These are phyloP conservation scores for Drosophila leonis DNA, from an alignment of 2,888 invertebrate species.

Conservation along the genomic window DNA sequence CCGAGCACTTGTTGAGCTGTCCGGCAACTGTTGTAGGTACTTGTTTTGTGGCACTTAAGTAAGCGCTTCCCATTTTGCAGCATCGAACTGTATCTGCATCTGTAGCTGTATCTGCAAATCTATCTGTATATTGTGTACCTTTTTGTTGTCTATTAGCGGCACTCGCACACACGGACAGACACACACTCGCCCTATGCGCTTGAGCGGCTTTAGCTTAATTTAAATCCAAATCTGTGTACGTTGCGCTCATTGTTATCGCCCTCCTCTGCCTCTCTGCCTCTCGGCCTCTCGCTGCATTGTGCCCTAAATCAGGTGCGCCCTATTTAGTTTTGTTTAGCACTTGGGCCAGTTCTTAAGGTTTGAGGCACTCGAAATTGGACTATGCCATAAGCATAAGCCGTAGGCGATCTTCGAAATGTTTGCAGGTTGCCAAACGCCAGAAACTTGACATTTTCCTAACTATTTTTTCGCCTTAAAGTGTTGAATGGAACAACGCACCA, in stretches of 20 bases:
- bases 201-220: slow-evolving; percentile 79
- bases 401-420: slow-evolving; percentile 32
- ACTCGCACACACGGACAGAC: slow-evolving; percentile 28
- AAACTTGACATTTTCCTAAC: slow-evolving; percentile 53
- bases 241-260: slow-evolving; percentile 49
- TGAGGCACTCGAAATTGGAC: slow-evolving; percentile 53
- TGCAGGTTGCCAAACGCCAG: slow-evolving; percentile 17
- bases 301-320: slow-evolving; percentile 31
- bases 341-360: slow-evolving; percentile 29
- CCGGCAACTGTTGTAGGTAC: slow-evolving; percentile 68
- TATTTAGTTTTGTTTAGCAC: slow-evolving; percentile 49
- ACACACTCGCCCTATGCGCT: slow-evolving; percentile 48
- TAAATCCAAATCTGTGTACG: slow-evolving; percentile 74
- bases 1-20: slow-evolving; percentile 72
- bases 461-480: slow-evolving; percentile 5
- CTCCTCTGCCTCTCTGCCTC: slow-evolving; percentile 21
- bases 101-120: slow-evolving; percentile 27
- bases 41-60: slow-evolving; percentile 67
- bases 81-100: slow-evolving; percentile 40
- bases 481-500: neutral
- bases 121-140: slow-evolving; percentile 56
- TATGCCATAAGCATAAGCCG: slow-evolving; percentile 43
- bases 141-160: slow-evolving; percentile 74
- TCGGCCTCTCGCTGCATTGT: slow-evolving; percentile 24
- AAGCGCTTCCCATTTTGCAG: slow-evolving; percentile 65